These are phyloP conservation scores for Trematomus loennbergii DNA, from an alignment of 2,113 vertebrate species.

Conservation along the genomic window DNA sequence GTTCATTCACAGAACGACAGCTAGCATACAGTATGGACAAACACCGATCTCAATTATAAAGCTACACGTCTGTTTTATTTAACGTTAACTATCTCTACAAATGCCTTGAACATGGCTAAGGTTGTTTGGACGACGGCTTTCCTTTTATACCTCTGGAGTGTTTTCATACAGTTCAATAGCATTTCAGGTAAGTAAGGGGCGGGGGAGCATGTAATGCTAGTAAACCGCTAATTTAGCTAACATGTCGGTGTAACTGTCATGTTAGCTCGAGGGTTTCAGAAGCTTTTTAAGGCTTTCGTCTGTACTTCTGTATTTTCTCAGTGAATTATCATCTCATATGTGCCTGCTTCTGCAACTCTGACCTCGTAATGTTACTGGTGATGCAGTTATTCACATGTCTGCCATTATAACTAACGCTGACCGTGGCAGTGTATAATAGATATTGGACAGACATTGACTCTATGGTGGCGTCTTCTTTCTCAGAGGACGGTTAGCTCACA, in stretches of 20 bases:
- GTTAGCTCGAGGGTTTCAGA: background rate
- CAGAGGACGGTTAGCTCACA: no score
- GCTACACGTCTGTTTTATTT: background rate
- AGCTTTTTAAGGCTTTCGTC: background rate
- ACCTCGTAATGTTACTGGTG: background rate
- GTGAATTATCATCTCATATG: background rate
- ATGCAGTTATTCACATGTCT: background rate
- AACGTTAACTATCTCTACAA: background rate
- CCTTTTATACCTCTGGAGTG: conserved; percentile 39
- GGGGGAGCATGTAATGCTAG: background rate
- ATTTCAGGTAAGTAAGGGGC: conserved; percentile 59
- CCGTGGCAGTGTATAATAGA: background rate
- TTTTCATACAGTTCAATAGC: conserved; percentile 43
- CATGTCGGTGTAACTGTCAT: background rate
- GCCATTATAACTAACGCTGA: background rate
- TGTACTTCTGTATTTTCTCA: background rate
- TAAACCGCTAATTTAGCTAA: conserved; percentile 7
- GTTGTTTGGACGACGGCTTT: conserved; percentile 6
- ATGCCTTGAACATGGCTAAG: conserved; percentile 52
- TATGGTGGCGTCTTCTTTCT: no score
- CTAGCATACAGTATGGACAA: background rate
- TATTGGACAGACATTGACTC: no score
- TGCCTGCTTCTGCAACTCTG: background rate
- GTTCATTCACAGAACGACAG: background rate
- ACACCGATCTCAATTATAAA: background rate